Conservation (phyloP, 2,113 vertebrate genomes). For the Thermophis baileyi region DNA sequence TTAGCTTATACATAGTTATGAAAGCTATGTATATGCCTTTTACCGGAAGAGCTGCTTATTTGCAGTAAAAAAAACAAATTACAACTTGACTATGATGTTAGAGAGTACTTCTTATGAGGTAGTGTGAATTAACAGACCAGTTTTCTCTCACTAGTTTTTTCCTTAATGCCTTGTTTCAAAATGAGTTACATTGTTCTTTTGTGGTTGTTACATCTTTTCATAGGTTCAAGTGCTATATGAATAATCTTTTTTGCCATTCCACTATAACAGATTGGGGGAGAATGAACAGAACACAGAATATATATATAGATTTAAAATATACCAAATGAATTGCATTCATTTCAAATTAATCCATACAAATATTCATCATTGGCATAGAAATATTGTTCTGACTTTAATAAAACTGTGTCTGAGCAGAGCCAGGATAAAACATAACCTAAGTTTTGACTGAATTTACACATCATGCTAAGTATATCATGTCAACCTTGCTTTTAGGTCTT, state of each 20-base stretch:
- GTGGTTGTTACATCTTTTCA: background rate
- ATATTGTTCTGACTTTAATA: background rate
- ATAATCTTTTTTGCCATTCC: background rate
- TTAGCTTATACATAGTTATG: background rate
- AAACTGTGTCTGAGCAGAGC: background rate
- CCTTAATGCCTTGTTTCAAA: background rate
- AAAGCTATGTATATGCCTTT: background rate
- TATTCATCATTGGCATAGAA: background rate
- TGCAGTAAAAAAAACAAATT: background rate
- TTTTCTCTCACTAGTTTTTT: background rate
- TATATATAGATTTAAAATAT: background rate
- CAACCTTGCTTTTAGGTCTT: background rate
- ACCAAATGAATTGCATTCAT: background rate
- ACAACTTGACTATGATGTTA: background rate
- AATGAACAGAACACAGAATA: background rate
- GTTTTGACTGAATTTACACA: background rate
- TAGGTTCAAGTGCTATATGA: background rate
- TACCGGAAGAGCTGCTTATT: background rate
- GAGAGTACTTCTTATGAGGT: background rate
- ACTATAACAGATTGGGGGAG: background rate
- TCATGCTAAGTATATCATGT: background rate
- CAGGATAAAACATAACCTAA: background rate
- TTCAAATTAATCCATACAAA: background rate
- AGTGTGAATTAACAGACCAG: background rate
- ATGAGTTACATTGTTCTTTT: background rate